Percentiles rank a stretch among this genome's conserved stretches.
Conservation (phyloP, 2,113 vertebrate genomes). For the Eudyptes chrysolophus region DNA sequence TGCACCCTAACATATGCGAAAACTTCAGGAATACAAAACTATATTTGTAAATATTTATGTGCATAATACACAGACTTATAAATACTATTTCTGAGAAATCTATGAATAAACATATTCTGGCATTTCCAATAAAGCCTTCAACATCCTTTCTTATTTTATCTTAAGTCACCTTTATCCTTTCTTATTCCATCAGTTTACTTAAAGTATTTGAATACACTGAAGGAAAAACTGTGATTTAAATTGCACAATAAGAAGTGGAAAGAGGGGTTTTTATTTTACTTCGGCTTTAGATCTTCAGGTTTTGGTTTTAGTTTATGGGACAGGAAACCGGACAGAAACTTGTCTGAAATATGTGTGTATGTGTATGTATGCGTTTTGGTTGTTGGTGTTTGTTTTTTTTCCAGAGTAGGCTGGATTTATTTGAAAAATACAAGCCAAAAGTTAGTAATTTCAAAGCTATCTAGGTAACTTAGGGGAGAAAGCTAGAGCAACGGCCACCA, state of each 20-base stretch:
- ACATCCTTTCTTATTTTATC: neutral
- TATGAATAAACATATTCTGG: conserved; percentile 18
- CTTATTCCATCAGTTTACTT: neutral
- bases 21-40: neutral
- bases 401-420: neutral
- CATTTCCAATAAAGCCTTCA: conserved; percentile 6
- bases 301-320: neutral
- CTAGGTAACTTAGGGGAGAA: neutral
- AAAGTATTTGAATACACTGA: neutral
- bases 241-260: neutral
- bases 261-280: neutral
- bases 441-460: neutral
- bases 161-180: neutral
- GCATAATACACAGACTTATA: neutral
- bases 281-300: neutral
- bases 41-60: neutral
- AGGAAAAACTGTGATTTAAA: neutral
- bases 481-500: neutral
- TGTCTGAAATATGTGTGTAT: neutral
- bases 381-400: neutral
- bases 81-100: neutral
- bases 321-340: neutral
- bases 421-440: neutral
- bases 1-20: neutral
- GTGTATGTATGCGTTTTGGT: neutral